These are phyloP conservation scores for Heliothis peltigera DNA, from an alignment of 2,888 invertebrate genomes.

Conservation along the genomic window DNA sequence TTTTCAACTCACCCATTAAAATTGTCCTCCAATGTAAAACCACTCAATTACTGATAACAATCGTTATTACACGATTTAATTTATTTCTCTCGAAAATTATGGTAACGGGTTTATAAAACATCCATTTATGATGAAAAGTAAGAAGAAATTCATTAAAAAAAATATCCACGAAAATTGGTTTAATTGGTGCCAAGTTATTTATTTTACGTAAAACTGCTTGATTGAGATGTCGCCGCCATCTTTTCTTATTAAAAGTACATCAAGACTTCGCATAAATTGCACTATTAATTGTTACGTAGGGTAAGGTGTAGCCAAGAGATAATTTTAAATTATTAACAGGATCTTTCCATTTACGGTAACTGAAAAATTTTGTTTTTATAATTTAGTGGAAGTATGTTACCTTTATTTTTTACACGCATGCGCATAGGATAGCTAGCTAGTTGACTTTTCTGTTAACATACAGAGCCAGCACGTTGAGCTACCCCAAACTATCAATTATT, in stretches of 20 bases:
- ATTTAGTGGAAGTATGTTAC: slow-evolving; percentile 9
- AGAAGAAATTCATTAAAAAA: slow-evolving; percentile 56
- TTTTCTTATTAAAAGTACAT: slow-evolving; percentile 44
- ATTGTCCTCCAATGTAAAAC: slow-evolving; percentile 46
- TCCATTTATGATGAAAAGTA: slow-evolving; percentile 66
- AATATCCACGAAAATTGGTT: slow-evolving; percentile 65
- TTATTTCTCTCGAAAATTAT: slow-evolving; percentile 65
- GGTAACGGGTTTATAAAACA: slow-evolving; percentile 56
- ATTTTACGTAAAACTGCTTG: slow-evolving; percentile 55
- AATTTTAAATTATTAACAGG: slow-evolving; percentile 37
- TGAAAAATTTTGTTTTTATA: slow-evolving; percentile 1
- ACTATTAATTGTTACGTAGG: slow-evolving; percentile 48
- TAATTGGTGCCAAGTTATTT: slow-evolving; percentile 71
- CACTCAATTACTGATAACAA: slow-evolving; percentile 81
- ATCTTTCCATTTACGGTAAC: slow-evolving; percentile 16
- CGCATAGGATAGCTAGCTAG: slow-evolving; percentile 3
- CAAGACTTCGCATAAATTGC: slow-evolving; percentile 42
- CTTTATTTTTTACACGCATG: slow-evolving; percentile 11
- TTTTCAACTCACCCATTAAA: slow-evolving; percentile 37
- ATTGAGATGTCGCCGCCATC: slow-evolving; percentile 67
- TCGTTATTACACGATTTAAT: slow-evolving; percentile 78
- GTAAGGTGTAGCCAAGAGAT: slow-evolving; percentile 20
- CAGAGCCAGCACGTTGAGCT: no score
- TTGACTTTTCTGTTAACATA: no score
- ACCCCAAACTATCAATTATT: no score